Evolutionary conservation across 2,797 vertebrate genomes (phyloP).

Genomic region (Myoxocephalus aenaeus): DNA sequence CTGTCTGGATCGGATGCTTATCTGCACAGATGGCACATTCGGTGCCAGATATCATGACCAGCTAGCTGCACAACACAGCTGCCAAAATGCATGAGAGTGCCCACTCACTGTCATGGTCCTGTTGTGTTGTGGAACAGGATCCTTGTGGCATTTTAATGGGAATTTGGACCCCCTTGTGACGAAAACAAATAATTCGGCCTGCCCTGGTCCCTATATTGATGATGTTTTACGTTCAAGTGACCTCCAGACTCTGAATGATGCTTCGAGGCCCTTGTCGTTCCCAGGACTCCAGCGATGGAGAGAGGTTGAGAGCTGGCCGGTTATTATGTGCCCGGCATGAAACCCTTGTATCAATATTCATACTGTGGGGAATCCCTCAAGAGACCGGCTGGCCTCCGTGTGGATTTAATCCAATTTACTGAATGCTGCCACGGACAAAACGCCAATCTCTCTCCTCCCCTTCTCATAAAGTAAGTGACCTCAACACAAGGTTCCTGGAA

Average conservation of each 20-base stretch:
- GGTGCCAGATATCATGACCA: slow-evolving; percentile 55
- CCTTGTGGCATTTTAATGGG: slow-evolving; percentile 56
- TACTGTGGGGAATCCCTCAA: slow-evolving; percentile 53
- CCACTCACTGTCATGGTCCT: slow-evolving; percentile 53
- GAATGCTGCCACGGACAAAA: slow-evolving; percentile 64
- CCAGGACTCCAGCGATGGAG: slow-evolving; percentile 52
- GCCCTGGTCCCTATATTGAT: slow-evolving; percentile 48
- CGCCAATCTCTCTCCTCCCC: slow-evolving; percentile 40
- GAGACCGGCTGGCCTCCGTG: slow-evolving; percentile 62
- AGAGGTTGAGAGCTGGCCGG: slow-evolving; percentile 54
- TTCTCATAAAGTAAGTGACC: slow-evolving; percentile 50
- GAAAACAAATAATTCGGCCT: slow-evolving; percentile 53
- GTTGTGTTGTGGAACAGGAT: slow-evolving; percentile 47
- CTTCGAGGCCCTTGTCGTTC: slow-evolving; percentile 34
- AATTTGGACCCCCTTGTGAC: slow-evolving; percentile 30
- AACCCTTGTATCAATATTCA: slow-evolving; percentile 73
- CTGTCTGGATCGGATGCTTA: slow-evolving; percentile 57
- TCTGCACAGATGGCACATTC: slow-evolving; percentile 67
- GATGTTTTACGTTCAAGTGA: slow-evolving; percentile 55
- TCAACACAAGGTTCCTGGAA: slow-evolving; percentile 54
- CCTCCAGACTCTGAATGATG: slow-evolving; percentile 47
- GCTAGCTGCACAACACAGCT: slow-evolving; percentile 51
- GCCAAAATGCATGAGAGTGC: slow-evolving; percentile 54
- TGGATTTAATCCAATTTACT: slow-evolving; percentile 78
- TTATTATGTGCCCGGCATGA: slow-evolving; percentile 64